Base-by-base conservation (phyloP, 2,888 invertebrate genomes). In the Chrysodeixis includens region DNA sequence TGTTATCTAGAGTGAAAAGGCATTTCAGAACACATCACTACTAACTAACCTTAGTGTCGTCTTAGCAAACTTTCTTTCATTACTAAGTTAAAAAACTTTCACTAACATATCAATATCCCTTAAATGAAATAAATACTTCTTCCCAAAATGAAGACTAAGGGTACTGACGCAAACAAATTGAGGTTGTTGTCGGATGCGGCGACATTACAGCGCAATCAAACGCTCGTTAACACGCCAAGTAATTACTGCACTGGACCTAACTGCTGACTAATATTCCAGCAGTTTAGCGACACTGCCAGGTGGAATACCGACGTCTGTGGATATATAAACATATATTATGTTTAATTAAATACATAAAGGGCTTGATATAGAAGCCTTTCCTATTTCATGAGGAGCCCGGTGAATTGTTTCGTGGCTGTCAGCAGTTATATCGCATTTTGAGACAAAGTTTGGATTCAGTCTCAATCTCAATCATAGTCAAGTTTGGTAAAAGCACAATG, bases 161-260 rank as follows among this genome's bases (percentile, higher is more conserved):
- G 46, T 16, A 46, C 52, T 57, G 76, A 71, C 79, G 49, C 44
- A 62, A 79, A 79, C 76, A 69, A 76, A 79, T 69, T 74, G 67
- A n/a, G 76, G 63, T 67, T 55, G 54, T 35, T 44, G 66, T 59
- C 53, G 74, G 73, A 67, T 66, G 73, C 77, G 74, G 71, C 53
- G 84, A 88, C 87, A 88, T 90, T 89, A 88, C 87, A 76, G 78
- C 78, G 88, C 89, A 88, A 90, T 90, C 88, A 90, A 90, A 87
- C 86, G 84, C 84, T 88, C 89, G 89, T 90, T 90, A 88, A 86
- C 86, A 80, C 79, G 56, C 65, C 58, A 51, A 74, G 74, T 83
- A 76, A 81, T 83, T 81, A 78, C 71, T 73, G 62, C 63, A 32
- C 53, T 20, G 74, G 74, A 66, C 74, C 56, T 73, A 65, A 64